These are phyloP conservation scores for Dendroctonus ponderosae DNA, from an alignment of 1,140 invertebrate species.

Conservation along the genomic window DNA sequence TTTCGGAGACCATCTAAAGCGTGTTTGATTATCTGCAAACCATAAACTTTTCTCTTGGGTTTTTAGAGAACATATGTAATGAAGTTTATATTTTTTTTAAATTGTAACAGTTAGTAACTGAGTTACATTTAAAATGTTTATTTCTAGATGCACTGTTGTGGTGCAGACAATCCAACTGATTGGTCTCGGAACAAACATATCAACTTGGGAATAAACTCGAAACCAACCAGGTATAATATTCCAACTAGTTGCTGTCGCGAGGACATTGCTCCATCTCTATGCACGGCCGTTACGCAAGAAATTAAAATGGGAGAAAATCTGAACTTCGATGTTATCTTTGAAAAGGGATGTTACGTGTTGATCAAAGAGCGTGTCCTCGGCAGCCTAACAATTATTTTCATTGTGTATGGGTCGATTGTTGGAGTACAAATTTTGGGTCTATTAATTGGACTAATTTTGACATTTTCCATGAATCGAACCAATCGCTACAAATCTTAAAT, in stretches of 20 bases:
- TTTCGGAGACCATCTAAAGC: too few species aligned
- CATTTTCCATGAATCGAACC: conserved; percentile 68
- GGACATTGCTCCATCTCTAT: conserved; percentile 40
- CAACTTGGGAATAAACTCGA: conserved; percentile 44
- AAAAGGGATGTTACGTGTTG: conserved; percentile 71
- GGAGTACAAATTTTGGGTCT: conserved; percentile 71
- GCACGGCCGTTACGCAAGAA: conserved; percentile 46
- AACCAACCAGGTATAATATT: conserved; percentile 50
- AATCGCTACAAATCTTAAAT: conserved; percentile 70
- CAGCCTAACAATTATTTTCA: conserved; percentile 64
- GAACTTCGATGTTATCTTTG: conserved; percentile 46
- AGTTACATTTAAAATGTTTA: background rate
- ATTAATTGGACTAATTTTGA: conserved; percentile 75
- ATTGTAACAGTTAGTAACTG: background rate
- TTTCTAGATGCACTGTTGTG: conserved; percentile 61
- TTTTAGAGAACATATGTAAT: too few species aligned
- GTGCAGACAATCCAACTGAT: conserved; percentile 66
- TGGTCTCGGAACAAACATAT: conserved; percentile 63
- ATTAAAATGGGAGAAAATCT: conserved; percentile 36
- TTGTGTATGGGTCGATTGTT: conserved; percentile 63
- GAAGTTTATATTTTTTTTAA: background rate
- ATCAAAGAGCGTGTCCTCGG: conserved; percentile 62
- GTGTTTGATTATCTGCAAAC: too few species aligned
- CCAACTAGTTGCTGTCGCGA: conserved; percentile 54
- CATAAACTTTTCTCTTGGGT: too few species aligned